Base-by-base conservation (phyloP, 2,888 invertebrate genomes). In the Leuctra nigra region DNA sequence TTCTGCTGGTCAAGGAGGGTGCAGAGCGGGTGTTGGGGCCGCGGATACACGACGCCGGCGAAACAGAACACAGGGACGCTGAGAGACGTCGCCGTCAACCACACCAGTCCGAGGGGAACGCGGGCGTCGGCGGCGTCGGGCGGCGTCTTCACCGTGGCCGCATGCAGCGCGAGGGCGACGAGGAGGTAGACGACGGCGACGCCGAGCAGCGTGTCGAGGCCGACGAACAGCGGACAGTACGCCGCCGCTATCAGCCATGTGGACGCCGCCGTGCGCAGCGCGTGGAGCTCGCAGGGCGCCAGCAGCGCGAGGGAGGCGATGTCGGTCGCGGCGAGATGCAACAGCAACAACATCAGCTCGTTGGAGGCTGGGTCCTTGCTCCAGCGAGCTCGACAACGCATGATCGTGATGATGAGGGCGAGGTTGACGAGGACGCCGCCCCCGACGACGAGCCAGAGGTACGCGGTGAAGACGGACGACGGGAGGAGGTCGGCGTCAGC, bases 171-270 rank as follows among this genome's bases (percentile, higher is more conserved):
- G 13, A 54, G 29, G 25, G 54, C 41, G 16, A 54, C 36, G 13
- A 54, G 20, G n/a, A 25, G 23, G 29, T 54, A 54, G 6, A 44
- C 44, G 18, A 13, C 25, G 4, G 23, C 54, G 4, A 44, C n/a
- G 13, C 54, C 44, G 25, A 54, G 18, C 16, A 54, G 16, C 44
- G 20, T 44, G 16, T 54, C 54, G 16, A 44, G 14, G 4, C 54
- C 54, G 24, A 54, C 18, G 54, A 54, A 54, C n/a, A 44, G 14
- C 23, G 41, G n/a, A n/a, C 54, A 54, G 44, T 54, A 54, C 16
- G 16, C 44, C 24, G 25, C 9, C 9, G n/a, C 54, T 24, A 54
- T 23, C 1, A n/a, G 29, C 54, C 54, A 54, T 29, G 25, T n/a
- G 20, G 44, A 41, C 4, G 22, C 36, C 11, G 36, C 4, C 9